Evolutionary conservation across 2,888 invertebrate species (phyloP).

Genomic region (Allophyes oxyacanthae): DNA sequence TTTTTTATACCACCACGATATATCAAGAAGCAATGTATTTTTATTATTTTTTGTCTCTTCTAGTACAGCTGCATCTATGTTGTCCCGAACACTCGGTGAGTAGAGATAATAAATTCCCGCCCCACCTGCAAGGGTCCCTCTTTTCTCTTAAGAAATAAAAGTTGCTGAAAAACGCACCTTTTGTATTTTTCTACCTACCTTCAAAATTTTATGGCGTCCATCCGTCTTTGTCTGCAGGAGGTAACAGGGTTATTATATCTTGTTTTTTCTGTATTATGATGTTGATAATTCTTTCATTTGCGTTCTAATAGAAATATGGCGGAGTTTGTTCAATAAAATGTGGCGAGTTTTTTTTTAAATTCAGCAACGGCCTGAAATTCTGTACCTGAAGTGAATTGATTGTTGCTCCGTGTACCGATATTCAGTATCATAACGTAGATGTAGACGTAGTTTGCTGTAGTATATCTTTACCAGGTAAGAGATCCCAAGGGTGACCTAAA

Average conservation of each 20-base stretch:
- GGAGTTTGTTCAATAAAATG: too few species aligned
- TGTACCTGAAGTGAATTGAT: too few species aligned
- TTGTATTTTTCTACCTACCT: conserved; percentile 51
- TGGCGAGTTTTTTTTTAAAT: too few species aligned
- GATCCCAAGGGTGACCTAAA: too few species aligned
- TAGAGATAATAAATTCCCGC: conserved; percentile 63
- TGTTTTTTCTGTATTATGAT: conserved; percentile 26
- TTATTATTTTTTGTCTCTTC: conserved; percentile 8
- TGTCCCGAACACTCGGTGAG: conserved; percentile 52
- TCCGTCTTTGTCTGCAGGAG: conserved; percentile 50
- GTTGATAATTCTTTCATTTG: conserved; percentile 34
- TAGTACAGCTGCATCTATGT: conserved; percentile 21
- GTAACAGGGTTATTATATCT: conserved; percentile 45
- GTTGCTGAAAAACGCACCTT: conserved; percentile 61
- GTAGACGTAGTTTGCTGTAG: too few species aligned
- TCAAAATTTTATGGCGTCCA: conserved; percentile 52
- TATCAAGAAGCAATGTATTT: too few species aligned
- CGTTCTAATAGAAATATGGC: not conserved
- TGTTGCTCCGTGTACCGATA: too few species aligned
- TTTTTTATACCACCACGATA: too few species aligned
- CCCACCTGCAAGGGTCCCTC: conserved; percentile 63
- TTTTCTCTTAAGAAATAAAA: conserved; percentile 70
- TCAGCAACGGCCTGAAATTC: too few species aligned
- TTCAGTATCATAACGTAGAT: too few species aligned
- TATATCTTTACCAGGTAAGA: too few species aligned